A percentile compares a stretch with the other conserved stretches of the same genome.
Evolutionary conservation across 2,113 vertebrate species (phyloP).

Genomic region (Chunga burmeisteri): DNA sequence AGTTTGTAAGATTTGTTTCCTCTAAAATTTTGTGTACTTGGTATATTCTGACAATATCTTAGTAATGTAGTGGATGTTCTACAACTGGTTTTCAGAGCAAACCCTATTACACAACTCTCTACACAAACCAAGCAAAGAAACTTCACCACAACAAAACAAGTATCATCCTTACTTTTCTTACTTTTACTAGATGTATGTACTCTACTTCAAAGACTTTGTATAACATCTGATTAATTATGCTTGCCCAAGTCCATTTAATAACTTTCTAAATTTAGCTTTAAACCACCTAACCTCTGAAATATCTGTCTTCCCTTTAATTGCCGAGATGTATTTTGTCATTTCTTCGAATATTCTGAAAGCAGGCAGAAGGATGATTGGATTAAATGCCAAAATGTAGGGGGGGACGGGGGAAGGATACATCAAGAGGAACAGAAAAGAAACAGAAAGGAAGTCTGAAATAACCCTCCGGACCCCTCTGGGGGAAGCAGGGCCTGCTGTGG

Average conservation of each 20-base stretch:
- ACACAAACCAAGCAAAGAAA: neutral
- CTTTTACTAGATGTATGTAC: neutral
- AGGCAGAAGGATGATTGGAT: neutral
- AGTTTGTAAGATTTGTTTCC: neutral
- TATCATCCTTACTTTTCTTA: neutral
- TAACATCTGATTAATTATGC: neutral
- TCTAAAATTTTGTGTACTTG: neutral
- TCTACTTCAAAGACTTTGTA: neutral
- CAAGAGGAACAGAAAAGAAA: neutral
- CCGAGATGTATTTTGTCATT: neutral
- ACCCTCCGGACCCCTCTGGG: neutral
- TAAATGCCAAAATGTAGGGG: neutral
- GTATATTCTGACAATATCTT: neutral
- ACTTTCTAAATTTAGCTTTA: neutral
- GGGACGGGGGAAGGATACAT: no score
- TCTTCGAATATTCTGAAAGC: neutral
- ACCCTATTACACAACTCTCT: neutral
- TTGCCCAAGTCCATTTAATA: neutral
- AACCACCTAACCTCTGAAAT: neutral
- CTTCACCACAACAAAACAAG: neutral
- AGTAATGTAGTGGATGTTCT: neutral
- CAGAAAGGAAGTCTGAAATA: neutral
- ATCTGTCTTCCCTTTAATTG: neutral
- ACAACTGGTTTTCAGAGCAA: neutral
- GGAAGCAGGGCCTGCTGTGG: rapidly evolving